Percentiles rank a stretch among this genome's conserved stretches.
These are phyloP conservation scores for Eueides isabella DNA, from an alignment of 1,140 invertebrate genomes.

Conservation along the genomic window DNA sequence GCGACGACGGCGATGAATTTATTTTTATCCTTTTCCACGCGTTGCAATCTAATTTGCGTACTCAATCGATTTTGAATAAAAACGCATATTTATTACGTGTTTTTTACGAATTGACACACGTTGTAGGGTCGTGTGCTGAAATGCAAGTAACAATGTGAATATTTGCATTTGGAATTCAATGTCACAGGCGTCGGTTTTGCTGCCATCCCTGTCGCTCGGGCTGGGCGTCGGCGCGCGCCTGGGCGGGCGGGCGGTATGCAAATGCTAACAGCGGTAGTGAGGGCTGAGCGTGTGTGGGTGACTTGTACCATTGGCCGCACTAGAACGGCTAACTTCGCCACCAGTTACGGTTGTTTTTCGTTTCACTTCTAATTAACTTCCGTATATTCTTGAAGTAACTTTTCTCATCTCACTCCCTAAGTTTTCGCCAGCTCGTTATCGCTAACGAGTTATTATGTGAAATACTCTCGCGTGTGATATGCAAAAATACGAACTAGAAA, in stretches of 20 bases:
- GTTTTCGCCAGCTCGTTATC: constrained; percentile 62
- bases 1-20: constrained; percentile 76
- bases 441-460: constrained; percentile 68
- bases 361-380: constrained; percentile 81
- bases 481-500: constrained; percentile 63
- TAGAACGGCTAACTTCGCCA: constrained; percentile 81
- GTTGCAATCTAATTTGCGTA: constrained; percentile 54
- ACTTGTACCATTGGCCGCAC: constrained; percentile 78
- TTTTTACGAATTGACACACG: neutral
- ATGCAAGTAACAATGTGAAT: constrained; percentile 43
- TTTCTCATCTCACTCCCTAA: constrained; percentile 74
- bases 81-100: neutral
- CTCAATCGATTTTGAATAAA: constrained; percentile 21
- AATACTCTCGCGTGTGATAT: constrained; percentile 70
- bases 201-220: constrained; percentile 75
- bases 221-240: constrained; percentile 77
- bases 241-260: constrained; percentile 81
- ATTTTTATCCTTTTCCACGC: constrained; percentile 73
- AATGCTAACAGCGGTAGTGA: constrained; percentile 68
- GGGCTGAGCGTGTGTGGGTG: constrained; percentile 71
- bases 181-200: constrained; percentile 55
- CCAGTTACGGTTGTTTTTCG: constrained; percentile 82
- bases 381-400: constrained; percentile 81
- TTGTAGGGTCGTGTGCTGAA: constrained; percentile 21
- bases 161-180: constrained; percentile 60